A percentile compares a stretch with the other conserved stretches of the same genome.
Conservation (phyloP, 53 echinoderm and acorn worm species). For the Holothuria scabra region DNA sequence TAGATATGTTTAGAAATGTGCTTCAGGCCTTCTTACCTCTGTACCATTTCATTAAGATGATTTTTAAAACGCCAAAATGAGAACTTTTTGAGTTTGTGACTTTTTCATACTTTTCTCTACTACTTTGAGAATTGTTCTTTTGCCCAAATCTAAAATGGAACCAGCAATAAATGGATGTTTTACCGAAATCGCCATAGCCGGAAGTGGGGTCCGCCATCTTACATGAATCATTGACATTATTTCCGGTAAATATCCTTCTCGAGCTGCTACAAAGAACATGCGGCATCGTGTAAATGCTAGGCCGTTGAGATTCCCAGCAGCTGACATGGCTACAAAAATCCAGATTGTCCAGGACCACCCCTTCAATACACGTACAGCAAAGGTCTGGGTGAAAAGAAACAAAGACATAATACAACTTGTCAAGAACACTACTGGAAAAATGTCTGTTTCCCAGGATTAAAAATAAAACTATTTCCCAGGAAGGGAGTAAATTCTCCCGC, state of each 20-base stretch:
- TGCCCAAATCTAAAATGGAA: not conserved
- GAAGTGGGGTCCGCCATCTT: constrained; percentile 58
- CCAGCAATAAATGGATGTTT: not conserved
- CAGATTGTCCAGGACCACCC: constrained; percentile 70
- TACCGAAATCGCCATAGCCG: constrained; percentile 64
- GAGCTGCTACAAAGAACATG: constrained; percentile 63
- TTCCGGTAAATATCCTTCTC: constrained; percentile 72
- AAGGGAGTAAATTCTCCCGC: no score
- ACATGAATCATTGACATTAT: constrained; percentile 71
- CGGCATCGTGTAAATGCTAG: constrained; percentile 49
- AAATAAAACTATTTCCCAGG: no score
- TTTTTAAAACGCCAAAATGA: no score
- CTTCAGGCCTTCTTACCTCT: no score
- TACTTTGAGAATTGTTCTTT: not conserved
- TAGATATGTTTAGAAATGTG: no score
- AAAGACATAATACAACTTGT: not conserved
- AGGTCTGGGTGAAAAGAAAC: constrained; percentile 36
- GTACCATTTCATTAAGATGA: no score
- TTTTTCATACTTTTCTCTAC: no score
- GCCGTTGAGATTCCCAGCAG: constrained; percentile 69
- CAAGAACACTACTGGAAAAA: no score
- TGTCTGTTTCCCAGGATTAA: no score
- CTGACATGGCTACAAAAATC: constrained; percentile 70
- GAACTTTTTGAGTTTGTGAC: no score
- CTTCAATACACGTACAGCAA: constrained; percentile 57